Evolutionary conservation across 2,113 vertebrate genomes (phyloP), one percentile per base, ranked within the genome.

Genomic region (Scartelaos histophorus): DNA sequence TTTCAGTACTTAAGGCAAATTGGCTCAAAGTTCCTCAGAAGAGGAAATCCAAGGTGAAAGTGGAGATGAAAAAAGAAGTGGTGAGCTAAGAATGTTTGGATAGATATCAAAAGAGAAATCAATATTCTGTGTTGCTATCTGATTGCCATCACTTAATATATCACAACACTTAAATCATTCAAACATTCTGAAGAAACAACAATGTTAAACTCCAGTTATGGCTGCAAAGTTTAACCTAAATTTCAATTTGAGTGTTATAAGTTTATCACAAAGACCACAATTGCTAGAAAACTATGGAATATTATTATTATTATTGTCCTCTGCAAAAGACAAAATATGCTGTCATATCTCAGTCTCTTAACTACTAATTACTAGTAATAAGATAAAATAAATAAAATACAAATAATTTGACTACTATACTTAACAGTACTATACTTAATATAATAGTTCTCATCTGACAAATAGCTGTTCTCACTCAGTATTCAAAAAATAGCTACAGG

Each of bases 11-110:
- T 62, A 73, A 34, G 74, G 78, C 74, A 75, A 75, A 82, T 82
- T 91, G 83, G 85, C 80, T 87, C 64, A 17, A 73, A 70, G 62
- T 81, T 84, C 67, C 29, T 29, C 77, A 80, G 73, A 47, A 83
- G 53, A 90, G 89, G 84, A 92, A 87, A 89, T 88, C 82, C 82
- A 84, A 82, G 70, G 75, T 85, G 74, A 82, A 81, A 67, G 66
- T 74, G 73, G 13, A 79, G 74, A 74, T 72, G 61, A 70, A 81
- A 68, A 47, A 66, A 67, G 70, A 81, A 74, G 67, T 73, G 61
- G 57, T 82, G 86, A 87, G 84, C 81, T 75, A 43, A 56, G 38
- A 34, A 43, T 82, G 69, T 83, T 90, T 80, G 80, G 71, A 69
- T 73, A 74, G 89, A 86, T 79, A 70, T 84, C 80, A 73, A 78